A percentile compares a stretch with the other conserved stretches of the same genome.
These are phyloP conservation scores for Drosophila persimilis DNA, from an alignment of 1,140 invertebrate species.

Conservation along the genomic window DNA sequence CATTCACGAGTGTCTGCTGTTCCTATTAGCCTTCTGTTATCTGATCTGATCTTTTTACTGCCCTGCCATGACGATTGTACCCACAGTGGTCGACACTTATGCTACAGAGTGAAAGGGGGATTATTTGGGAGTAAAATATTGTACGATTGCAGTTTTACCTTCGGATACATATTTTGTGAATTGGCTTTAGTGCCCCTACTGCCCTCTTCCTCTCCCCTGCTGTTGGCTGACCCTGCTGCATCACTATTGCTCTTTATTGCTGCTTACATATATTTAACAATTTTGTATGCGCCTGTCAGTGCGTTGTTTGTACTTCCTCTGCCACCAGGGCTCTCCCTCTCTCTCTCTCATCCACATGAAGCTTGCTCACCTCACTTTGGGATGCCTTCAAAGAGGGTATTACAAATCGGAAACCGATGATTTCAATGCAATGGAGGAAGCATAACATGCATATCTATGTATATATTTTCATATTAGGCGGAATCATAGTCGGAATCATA, in stretches of 20 bases:
- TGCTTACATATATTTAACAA: conserved; percentile 48
- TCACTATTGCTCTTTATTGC: conserved; percentile 44
- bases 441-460: no score
- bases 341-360: no score
- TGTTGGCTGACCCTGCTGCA: neutral
- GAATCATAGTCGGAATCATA: no score
- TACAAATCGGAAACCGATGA: no score
- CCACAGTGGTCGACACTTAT: conserved; percentile 45
- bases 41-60: neutral
- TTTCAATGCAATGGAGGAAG: no score
- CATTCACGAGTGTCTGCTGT: no score
- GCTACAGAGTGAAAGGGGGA: neutral
- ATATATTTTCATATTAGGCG: no score
- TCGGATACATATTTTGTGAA: conserved; percentile 64
- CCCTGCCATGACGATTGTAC: neutral
- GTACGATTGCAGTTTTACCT: conserved; percentile 45
- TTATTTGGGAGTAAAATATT: neutral
- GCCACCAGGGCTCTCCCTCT: neutral
- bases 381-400: no score
- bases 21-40: no score
- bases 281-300: conserved; percentile 29
- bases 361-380: no score
- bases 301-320: conserved; percentile 25
- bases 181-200: conserved; percentile 57
- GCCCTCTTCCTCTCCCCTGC: conserved; percentile 2